Evolutionary conservation across 2,797 vertebrate species (phyloP), one percentile per base, ranked within the genome.

Genomic region (Sorex maritimensis): DNA sequence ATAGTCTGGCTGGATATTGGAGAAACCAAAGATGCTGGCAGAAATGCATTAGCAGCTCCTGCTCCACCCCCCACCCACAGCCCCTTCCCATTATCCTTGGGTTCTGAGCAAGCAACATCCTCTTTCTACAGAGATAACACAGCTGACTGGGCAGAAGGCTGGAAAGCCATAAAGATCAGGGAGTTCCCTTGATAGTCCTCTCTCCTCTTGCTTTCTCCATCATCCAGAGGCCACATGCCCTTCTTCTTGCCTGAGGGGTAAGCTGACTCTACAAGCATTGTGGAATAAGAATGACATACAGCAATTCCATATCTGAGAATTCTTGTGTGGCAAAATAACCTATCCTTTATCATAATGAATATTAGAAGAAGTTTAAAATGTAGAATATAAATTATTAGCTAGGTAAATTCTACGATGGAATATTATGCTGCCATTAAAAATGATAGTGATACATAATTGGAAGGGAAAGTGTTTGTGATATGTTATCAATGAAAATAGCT

Each of bases 21-120:
- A 97, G 95, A 95, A 97, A 95, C 95, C 93, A 90, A 95, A 97
- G 95, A 97, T 89, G 88, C 92, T 91, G 93, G 96, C 94, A 95
- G 93, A 95, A 94, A 91, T 92, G 93, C 96, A 97, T 97, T 96
- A 97, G 94, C 90, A 75, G 84, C 55, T 68, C 77, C 95, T 86
- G 55, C 92, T 69, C 84, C 44, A 7, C 63, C 88, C 94, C 91
- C 80, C 46, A 73, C 81, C 73, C 72, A 4, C 67, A 91, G 69
- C 89, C 93, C 90, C 55, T 93, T 89, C 89, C 89, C 92, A 94
- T 95, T 92, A 94, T 90, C 91, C 86, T 75, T 34, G 78, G 74
- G 81, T 89, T 84, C 82, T 81, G 71, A 89, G 34, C 77, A 75
- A 93, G 94, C 88, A 49, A 73, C 46, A 0, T 83, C 77, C 46